Evolutionary conservation across 1,140 invertebrate genomes (phyloP), one percentile per base, ranked within the genome.

Genomic region (Drosophila gunungcola): DNA sequence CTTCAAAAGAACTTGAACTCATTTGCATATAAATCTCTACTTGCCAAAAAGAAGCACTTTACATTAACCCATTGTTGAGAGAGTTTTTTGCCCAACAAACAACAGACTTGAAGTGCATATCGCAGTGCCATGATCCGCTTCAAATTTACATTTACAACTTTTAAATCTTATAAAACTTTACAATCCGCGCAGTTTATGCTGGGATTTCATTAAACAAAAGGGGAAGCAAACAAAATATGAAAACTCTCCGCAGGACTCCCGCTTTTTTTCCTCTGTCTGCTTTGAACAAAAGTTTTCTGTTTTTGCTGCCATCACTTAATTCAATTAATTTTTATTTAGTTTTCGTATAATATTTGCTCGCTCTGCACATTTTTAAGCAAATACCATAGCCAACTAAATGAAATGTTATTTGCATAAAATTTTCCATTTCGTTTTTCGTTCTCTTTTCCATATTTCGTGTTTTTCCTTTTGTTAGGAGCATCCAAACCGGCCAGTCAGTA

Each of bases 271-370:
- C 49, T 73, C 70, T 76, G 77, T 73, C 82, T 86, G 69, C 74
- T 56, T 53, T 65, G 65, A 86, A 63, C 67, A 82, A 88, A 82
- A 74, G 60, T 86, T 78, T 56, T 69, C 58, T 69, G 67, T 42
- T 51, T 73, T 52, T 60, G 34, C 51, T 63, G 60, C 60, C 80
- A 67, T 80, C 80, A 74, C 83, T 86, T 86, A 86, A 86, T 86
- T 86, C 84, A 88, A 86, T 86, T 86, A 86, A 86, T 86, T 86
- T 86, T 86, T 86, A 89, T 86, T 86, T 86, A 86, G 83, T 86
- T 86, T 72, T 83, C 79, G 76, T 80, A 89, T 79, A 83, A 88
- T 89, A 86, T 89, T 89, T 89, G 84, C 84, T 69, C 63, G 75
- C 63, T 88, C 60, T 77, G 82, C 83, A 83, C 83, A 82, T 80